Base-by-base conservation (phyloP, 2,113 vertebrate species). In the Mobula birostris region DNA sequence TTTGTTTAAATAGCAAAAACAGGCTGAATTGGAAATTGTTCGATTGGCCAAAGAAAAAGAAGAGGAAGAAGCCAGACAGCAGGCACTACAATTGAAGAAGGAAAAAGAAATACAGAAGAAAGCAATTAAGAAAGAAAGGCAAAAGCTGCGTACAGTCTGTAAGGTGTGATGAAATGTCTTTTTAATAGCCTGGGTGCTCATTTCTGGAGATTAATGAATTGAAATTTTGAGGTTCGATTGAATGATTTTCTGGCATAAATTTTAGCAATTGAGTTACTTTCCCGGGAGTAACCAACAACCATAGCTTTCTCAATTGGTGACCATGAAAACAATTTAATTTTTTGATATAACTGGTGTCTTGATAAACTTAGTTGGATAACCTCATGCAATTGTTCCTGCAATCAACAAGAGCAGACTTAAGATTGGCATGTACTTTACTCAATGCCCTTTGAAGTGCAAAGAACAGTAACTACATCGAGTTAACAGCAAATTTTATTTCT, bases 41-140 rank as follows among this genome's bases (percentile, higher is more conserved):
- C 98, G 98, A 27, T 95, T 99, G 96, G 97, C 96, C 12, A 98
- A 98, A 95, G 98, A 99, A 95, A 99, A 99, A 94, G 98, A 99
- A 94, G 99, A 99, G 0, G 99, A 99, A 95, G 98, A 98, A 97
- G 97, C 98, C 63, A 97, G 98, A 95, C 98, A 99, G 95, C 98
- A 96, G 6, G 98, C 98, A 0, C 96, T 98, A 95, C 96, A 97
- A 95, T 97, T 97, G 85, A 99, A 99, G 96, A 99, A 99, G 66
- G 99, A 99, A 96, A 99, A 99, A 94, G 99, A 99, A 87, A 98
- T 98, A 87, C 99, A 99, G 97, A 99, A 99, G 96, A 99, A 99
- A 95, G 99, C 99, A 29, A 97, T 99, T 95, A 99, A 99, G 96
- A 99, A 99, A 95, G 99, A 99, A 97, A 97, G 99, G 92, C 98